Conservation (phyloP, 2,113 vertebrate genomes). For the Syrrhaptes paradoxus region DNA sequence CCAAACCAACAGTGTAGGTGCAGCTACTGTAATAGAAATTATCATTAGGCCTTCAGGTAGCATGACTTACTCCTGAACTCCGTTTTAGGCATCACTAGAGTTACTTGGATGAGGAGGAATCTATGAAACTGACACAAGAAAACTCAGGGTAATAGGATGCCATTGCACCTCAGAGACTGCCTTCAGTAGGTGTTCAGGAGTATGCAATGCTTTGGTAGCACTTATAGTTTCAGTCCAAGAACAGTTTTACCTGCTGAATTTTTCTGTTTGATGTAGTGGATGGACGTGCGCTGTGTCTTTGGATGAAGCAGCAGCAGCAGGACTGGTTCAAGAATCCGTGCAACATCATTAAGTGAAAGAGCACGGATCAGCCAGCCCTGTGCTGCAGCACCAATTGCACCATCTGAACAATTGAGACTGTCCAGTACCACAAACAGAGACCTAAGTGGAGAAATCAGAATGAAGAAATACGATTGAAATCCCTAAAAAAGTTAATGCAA, state of each 20-base stretch:
- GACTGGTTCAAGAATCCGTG: constrained; percentile 92
- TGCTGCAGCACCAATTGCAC: constrained; percentile 87
- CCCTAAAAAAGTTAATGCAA: not conserved
- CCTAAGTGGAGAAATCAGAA: constrained; percentile 66
- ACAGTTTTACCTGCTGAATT: constrained; percentile 78
- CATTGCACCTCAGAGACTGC: not conserved
- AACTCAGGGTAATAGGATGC: not conserved
- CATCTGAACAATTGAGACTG: constrained; percentile 88
- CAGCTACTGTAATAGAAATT: not conserved
- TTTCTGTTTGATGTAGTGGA: constrained; percentile 85
- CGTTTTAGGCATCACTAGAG: not conserved
- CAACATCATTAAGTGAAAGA: constrained; percentile 89
- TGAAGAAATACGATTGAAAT: not conserved
- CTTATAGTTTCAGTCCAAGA: not conserved
- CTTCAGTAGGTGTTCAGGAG: not conserved
- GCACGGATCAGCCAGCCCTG: constrained; percentile 94
- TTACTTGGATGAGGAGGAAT: not conserved
- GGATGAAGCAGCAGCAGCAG: constrained; percentile 94
- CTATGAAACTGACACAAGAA: not conserved
- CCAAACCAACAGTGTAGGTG: not conserved
- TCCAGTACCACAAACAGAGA: constrained; percentile 96
- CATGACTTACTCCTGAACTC: not conserved
- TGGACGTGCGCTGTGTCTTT: constrained; percentile 87
- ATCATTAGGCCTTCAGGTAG: not conserved
- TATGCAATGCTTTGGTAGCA: not conserved